Conservation (phyloP, 2,888 invertebrate genomes). For the Watsonalla binaria region DNA sequence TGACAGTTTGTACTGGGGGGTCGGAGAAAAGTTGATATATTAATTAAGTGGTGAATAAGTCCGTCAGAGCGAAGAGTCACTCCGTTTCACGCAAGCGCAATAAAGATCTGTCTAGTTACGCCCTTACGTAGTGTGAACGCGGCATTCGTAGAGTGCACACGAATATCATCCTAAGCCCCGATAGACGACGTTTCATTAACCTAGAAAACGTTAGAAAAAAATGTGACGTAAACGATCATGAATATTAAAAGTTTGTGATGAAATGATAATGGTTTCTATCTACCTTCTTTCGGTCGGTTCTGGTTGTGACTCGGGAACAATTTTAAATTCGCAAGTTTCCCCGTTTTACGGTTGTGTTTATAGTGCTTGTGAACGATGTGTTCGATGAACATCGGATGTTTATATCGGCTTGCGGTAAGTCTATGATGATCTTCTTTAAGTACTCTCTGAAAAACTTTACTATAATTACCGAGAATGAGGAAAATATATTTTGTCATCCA, state of each 20-base stretch:
- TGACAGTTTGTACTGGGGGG: conserved; percentile 64
- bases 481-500: too few species aligned
- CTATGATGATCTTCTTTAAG: not conserved
- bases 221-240: conserved; percentile 37
- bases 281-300: conserved; percentile 15
- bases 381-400: conserved; percentile 52
- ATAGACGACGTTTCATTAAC: conserved; percentile 42
- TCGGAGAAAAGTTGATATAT: conserved; percentile 74
- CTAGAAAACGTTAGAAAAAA: conserved; percentile 25
- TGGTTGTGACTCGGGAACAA: conserved; percentile 19
- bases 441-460: too few species aligned
- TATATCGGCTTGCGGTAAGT: conserved; percentile 57
- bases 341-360: conserved; percentile 35
- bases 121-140: conserved; percentile 65
- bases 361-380: conserved; percentile 56
- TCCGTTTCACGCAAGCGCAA: conserved; percentile 68
- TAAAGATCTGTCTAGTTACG: conserved; percentile 51
- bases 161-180: conserved; percentile 22
- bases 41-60: conserved; percentile 76
- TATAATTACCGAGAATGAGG: too few species aligned
- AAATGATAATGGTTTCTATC: conserved; percentile 31
- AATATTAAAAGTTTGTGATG: conserved; percentile 45
- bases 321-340: conserved; percentile 28
- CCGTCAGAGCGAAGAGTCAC: conserved; percentile 70
- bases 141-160: conserved; percentile 46